Percentiles rank a stretch among this genome's conserved stretches.
phyloP scores from a whole-genome alignment of 2,113 vertebrate genomes.

The Entosphenus tridentatus region DNA sequence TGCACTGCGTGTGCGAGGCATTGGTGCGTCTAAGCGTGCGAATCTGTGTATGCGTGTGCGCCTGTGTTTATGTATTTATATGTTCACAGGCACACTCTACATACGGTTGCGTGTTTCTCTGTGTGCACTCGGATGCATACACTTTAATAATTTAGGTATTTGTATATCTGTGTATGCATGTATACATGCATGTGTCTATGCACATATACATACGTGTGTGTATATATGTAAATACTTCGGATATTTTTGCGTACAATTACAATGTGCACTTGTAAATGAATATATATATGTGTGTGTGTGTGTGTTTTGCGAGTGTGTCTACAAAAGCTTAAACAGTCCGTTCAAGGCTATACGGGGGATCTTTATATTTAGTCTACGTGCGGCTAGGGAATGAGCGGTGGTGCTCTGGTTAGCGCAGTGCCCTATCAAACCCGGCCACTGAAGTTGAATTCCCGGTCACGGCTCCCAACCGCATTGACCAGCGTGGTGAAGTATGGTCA shows the following conservation, averaged over 20 bases:
- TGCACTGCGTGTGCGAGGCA: too few species aligned
- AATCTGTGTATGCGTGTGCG: neutral
- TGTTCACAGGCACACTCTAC: neutral
- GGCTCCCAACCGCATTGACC: too few species aligned
- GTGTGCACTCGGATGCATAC: neutral
- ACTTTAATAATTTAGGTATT: neutral
- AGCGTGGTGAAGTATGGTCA: too few species aligned
- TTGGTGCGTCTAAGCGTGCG: neutral
- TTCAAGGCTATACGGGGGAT: too few species aligned
- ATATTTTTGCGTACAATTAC: neutral
- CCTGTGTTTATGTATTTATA: slow-evolving; percentile 1
- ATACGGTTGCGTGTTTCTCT: neutral
- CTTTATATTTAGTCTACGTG: too few species aligned
- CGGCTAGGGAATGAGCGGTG: too few species aligned
- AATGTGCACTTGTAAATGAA: neutral
- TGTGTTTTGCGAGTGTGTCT: neutral
- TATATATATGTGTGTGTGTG: neutral
- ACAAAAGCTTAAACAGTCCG: neutral
- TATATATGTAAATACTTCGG: neutral
- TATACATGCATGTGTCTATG: neutral
- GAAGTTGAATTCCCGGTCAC: too few species aligned
- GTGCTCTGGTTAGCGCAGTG: too few species aligned
- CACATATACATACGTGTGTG: neutral
- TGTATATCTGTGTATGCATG: neutral
- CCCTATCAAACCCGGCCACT: too few species aligned